Base-by-base conservation (phyloP, 2,888 invertebrate species). In the Folsomia manolachei region DNA sequence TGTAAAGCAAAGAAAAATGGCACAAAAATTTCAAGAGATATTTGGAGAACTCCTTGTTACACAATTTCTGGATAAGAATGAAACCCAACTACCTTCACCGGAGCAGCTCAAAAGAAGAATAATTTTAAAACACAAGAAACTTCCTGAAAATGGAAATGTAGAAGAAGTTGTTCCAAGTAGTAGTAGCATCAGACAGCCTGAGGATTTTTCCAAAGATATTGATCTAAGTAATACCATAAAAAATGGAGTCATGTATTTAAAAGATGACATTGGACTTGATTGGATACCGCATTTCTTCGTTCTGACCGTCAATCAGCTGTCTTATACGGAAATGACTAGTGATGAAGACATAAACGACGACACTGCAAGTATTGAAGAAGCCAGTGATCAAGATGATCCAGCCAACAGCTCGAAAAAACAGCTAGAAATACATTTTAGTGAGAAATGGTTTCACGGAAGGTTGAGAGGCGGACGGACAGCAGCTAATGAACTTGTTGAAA, bases 241-340 rank as follows among this genome's bases (percentile, higher is more conserved):
- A 84, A 96, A 94, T 83, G 97, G 95, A 0, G 90, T 95, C 72
- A 86, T 97, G 74, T 91, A 91, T 82, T 85, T 96, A 56, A 94
- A 95, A 84, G 96, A 97, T 86, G 91, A 92, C 0, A 89, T 94
- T 0, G 93, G 93, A 79, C 90, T 91, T 83, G 91, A 92, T 75
- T 97, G 97, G 96, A 91, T 92, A 82, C 91, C 94, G 0, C 95
- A 96, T 84, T 95, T 95, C 82, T 96, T 97, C 83, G 94, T 96
- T 19, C 85, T 97, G 51, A 95, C 94, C 0, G 90, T 92, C 77
- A 91, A 89, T 81, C 94, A 95, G 83, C 85, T 97, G 63, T 93
- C 92, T 82, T 97, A 95, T 83, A 92, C 93, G 0, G 93, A 94
- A 82, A 87, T 88, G 81, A 76, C 75, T 9, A 71, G 69, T 0